phyloP scores from a whole-genome alignment of 2,113 vertebrate species.

The Chionis minor region DNA sequence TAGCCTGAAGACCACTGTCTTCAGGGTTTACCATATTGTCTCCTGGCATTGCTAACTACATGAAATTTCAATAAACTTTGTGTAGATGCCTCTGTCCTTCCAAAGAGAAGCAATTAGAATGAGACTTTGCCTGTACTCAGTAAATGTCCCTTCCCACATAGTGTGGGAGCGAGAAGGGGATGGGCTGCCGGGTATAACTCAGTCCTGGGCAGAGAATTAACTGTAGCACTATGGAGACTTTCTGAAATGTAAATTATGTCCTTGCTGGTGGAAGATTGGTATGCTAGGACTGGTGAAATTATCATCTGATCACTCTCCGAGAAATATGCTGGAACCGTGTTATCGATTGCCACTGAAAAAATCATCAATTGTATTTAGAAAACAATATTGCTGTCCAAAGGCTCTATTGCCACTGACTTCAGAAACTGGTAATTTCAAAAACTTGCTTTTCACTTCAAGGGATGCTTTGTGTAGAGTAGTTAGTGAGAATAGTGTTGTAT shows the following conservation, averaged over 20 bases:
- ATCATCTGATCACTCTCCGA: neutral
- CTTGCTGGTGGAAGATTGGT: neutral
- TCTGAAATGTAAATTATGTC: neutral
- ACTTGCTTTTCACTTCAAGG: neutral
- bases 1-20: neutral
- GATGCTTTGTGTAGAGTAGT: neutral
- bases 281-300: neutral
- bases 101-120: neutral
- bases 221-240: too few species aligned
- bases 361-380: neutral
- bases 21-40: neutral
- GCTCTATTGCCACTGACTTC: neutral
- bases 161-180: neutral
- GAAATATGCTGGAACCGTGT: neutral
- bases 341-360: neutral
- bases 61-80: neutral
- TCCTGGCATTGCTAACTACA: neutral
- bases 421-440: neutral
- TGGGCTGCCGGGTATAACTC: rapidly evolving
- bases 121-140: neutral
- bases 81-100: neutral
- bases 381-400: neutral
- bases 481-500: neutral
- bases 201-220: neutral
- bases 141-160: neutral